Evolutionary conservation across 1,140 invertebrate species (phyloP), one percentile per base, ranked within the genome.

Genomic region (Pogonomyrmex barbatus): DNA sequence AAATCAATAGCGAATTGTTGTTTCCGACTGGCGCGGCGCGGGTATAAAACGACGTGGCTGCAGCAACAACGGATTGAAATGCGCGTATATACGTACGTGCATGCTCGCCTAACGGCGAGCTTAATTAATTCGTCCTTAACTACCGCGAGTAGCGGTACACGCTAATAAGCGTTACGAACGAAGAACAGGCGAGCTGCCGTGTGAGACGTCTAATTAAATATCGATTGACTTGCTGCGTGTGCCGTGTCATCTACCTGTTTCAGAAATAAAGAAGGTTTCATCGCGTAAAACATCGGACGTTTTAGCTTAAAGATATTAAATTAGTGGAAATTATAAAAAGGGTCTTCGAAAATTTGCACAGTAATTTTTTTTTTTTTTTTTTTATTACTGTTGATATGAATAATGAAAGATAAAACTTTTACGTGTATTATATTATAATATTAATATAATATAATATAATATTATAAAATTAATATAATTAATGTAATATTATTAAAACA

Each of bases 1-100:
- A 82, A 82, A 86, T 86, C 85, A 82, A 86, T 86, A 68, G 65
- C 63, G 77, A 70, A 86, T 86, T 82, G 85, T 86, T 86, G 54
- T 86, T 86, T 62, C 63, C 77, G 77, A 82, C 42, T 60, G 79
- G 45, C 12, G 62, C 42, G 71, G 30, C 67, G 30, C 39, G 33
- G 52, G 71, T 63, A 75, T 54, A 71, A 58, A 82, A 71, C 67
- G 67, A 58, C 39, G 65, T 68, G 30, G 76, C 45, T 36, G 60
- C 30, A 50, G 30, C 68, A 50, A 63, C 70, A 84, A 50, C 58
- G 70, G 56, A 76, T 60, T 47, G 81, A 76, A 76, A 84, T 30
- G 70, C 42, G 81, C 70, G 56, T 30, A 36, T 24, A 42, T 24
- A 83, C 60, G 76, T 67, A 33, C 36, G 24, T 47, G 73, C 73